These are phyloP conservation scores for Protobothrops mucrosquamatus DNA, from an alignment of 2,113 vertebrate genomes.

Conservation along the genomic window DNA sequence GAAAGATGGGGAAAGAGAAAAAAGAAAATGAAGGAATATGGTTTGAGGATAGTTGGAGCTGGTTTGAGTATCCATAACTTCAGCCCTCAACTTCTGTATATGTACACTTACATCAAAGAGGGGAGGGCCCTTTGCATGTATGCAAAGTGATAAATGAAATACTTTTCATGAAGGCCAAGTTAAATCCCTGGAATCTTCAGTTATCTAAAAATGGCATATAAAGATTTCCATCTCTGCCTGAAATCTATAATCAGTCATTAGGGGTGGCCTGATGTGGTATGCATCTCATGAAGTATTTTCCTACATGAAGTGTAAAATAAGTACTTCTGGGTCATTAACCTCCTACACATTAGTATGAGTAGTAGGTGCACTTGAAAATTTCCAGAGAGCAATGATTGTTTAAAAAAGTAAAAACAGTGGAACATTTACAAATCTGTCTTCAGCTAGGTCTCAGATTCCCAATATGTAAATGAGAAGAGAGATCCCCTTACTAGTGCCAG, in stretches of 20 bases:
- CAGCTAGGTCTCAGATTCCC: neutral
- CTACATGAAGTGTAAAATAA: neutral
- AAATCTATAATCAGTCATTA: neutral
- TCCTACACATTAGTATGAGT: neutral
- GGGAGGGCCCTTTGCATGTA: neutral
- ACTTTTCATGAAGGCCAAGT: neutral
- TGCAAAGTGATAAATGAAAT: neutral
- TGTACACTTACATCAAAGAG: neutral
- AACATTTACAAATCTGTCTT: neutral
- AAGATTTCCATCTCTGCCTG: neutral
- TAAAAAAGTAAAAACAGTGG: neutral
- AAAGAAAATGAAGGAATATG: rapidly evolving
- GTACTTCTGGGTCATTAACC: neutral
- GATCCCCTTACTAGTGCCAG: neutral
- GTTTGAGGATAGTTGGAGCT: neutral
- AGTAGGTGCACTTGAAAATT: neutral
- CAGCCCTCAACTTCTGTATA: neutral
- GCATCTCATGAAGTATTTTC: neutral
- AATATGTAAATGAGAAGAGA: neutral
- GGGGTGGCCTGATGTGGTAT: neutral
- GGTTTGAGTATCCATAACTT: neutral
- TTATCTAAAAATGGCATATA: neutral
- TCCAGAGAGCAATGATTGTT: neutral
- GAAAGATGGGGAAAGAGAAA: rapidly evolving
- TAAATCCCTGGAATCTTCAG: neutral